A percentile compares a stretch with the other conserved stretches of the same genome.
These are phyloP conservation scores for Morone chrysops DNA, from an alignment of 2,113 vertebrate genomes.

Conservation along the genomic window DNA sequence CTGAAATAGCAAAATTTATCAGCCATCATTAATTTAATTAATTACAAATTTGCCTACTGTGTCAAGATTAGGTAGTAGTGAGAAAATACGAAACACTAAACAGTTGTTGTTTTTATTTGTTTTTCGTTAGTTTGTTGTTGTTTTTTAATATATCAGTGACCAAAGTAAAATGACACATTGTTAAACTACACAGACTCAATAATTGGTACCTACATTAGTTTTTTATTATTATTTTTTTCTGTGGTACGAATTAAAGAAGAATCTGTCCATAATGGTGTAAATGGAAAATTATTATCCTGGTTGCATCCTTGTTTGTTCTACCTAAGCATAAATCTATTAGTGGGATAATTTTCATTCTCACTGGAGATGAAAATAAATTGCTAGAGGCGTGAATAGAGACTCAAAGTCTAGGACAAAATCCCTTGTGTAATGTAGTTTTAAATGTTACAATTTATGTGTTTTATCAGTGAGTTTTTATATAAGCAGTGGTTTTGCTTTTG, in stretches of 20 bases:
- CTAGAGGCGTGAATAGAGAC: constrained; percentile 45
- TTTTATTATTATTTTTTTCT: background rate
- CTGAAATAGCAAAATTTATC: background rate
- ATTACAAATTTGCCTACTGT: background rate
- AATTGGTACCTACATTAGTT: background rate
- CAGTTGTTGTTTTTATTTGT: background rate
- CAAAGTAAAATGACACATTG: background rate
- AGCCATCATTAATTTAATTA: background rate
- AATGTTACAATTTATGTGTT: background rate
- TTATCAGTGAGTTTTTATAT: background rate
- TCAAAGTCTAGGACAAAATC: background rate
- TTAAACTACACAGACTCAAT: background rate
- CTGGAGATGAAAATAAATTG: constrained; percentile 66
- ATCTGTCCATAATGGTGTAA: constrained; percentile 3
- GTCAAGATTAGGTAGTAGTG: no score
- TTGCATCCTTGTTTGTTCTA: constrained; percentile 55
- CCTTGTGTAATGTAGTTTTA: background rate
- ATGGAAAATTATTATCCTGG: constrained; percentile 34
- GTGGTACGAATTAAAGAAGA: background rate
- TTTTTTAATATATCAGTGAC: background rate
- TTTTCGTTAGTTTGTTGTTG: no score
- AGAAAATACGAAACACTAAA: background rate
- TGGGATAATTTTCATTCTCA: constrained; percentile 59
- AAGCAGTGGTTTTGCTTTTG: constrained; percentile 1
- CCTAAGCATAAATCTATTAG: constrained; percentile 60